These are phyloP conservation scores for Sternarchorhynchus goeldii DNA, from an alignment of 2,797 vertebrate genomes.

Conservation along the genomic window DNA sequence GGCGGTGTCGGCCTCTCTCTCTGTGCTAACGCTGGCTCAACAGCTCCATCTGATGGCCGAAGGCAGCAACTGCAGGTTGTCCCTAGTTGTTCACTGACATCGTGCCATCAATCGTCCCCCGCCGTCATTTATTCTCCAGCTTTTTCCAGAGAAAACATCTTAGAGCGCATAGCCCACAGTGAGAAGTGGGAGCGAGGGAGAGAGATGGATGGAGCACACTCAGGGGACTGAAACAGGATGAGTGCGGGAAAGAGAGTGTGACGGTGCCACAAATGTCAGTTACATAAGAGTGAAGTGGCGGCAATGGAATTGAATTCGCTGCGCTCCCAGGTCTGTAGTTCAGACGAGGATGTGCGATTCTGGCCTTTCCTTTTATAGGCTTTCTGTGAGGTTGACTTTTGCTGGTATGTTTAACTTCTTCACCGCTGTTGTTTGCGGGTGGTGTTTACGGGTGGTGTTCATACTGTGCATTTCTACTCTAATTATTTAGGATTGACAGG, in stretches of 20 bases:
- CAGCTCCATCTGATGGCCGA: slow-evolving; percentile 66
- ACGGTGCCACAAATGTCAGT: slow-evolving; percentile 55
- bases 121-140: background rate
- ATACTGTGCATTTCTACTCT: slow-evolving; percentile 42
- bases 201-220: slow-evolving; percentile 8
- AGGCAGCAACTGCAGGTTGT: slow-evolving; percentile 51
- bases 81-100: slow-evolving; percentile 8
- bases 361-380: slow-evolving; percentile 2
- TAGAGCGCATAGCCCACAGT: background rate
- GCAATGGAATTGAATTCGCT: slow-evolving; percentile 51
- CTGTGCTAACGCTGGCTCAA: slow-evolving; percentile 44
- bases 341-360: slow-evolving; percentile 24
- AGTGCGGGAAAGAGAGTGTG: slow-evolving; percentile 18
- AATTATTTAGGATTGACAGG: slow-evolving; percentile 88
- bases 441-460: slow-evolving; percentile 10
- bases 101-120: slow-evolving; percentile 13
- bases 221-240: slow-evolving; percentile 26
- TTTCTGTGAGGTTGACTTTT: background rate
- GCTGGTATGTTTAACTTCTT: background rate
- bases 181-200: background rate
- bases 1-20: slow-evolving; percentile 9
- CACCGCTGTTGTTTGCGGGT: slow-evolving; percentile 25
- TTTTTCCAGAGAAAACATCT: slow-evolving; percentile 14
- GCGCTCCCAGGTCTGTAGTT: slow-evolving; percentile 36
- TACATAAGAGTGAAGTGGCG: slow-evolving; percentile 56